Percentiles rank a stretch among this genome's conserved stretches.
These are phyloP conservation scores for Hypotaenidia philippensis DNA, from an alignment of 2,797 vertebrate genomes.

Conservation along the genomic window DNA sequence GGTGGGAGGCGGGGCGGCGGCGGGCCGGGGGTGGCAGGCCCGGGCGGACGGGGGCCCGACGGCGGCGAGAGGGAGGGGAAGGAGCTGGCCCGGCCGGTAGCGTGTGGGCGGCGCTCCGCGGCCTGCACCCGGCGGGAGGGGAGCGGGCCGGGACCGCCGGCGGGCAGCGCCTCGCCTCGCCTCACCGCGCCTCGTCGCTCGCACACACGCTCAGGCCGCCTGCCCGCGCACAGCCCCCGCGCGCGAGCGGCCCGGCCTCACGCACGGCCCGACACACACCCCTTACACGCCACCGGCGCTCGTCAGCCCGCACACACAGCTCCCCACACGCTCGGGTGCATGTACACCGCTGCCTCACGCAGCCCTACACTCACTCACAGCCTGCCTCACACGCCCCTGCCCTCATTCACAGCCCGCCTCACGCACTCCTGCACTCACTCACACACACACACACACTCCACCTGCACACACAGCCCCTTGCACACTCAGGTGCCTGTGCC, in stretches of 20 bases:
- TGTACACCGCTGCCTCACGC: too few relatives aligned
- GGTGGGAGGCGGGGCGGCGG: slow-evolving; percentile 30
- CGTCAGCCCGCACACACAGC: too few relatives aligned
- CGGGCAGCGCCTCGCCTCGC: not conserved
- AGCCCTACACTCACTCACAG: not conserved
- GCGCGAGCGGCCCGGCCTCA: not conserved
- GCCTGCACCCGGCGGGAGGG: not conserved
- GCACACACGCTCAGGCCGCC: not conserved
- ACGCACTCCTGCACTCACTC: not conserved
- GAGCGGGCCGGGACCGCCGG: too few relatives aligned
- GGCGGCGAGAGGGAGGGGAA: not conserved
- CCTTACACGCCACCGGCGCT: too few relatives aligned
- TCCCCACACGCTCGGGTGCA: too few relatives aligned
- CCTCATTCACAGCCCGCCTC: not conserved
- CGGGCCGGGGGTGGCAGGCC: not conserved
- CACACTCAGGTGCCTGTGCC: not conserved
- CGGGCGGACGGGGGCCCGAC: slow-evolving; percentile 1
- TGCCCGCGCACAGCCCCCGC: not conserved
- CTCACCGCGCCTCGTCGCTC: not conserved
- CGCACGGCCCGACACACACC: too few relatives aligned
- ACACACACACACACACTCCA: too few relatives aligned
- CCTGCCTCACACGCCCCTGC: too few relatives aligned
- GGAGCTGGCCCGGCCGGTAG: not conserved
- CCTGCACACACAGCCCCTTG: not conserved
- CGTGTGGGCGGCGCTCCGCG: slow-evolving; percentile 8